Percentiles rank a stretch among this genome's conserved stretches.
Conservation (phyloP, 1,140 invertebrate genomes). For the Kradibia gibbosae region DNA sequence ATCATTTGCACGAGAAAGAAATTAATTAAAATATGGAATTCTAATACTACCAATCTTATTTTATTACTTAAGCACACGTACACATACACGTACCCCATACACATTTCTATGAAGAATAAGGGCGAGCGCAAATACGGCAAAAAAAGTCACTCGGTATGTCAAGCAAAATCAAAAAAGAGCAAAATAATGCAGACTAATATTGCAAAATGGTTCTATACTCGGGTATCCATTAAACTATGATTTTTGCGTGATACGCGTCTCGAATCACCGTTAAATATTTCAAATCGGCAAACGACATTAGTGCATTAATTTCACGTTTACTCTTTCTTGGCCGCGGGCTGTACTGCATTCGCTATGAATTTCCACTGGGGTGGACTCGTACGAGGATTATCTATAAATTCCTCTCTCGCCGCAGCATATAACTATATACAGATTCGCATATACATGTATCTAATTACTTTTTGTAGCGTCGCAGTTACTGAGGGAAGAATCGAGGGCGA, state of each 20-base stretch:
- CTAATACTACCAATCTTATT: not conserved
- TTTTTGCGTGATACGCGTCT: not conserved
- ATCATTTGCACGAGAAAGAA: slow-evolving; percentile 17
- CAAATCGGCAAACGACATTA: slow-evolving; percentile 44
- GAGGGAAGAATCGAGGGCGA: not conserved
- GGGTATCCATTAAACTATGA: slow-evolving; percentile 47
- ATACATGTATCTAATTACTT: not conserved
- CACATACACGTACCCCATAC: not conserved
- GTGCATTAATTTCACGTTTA: slow-evolving; percentile 18
- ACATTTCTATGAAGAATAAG: not conserved
- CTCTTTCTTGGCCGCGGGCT: not conserved
- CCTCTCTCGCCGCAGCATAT: not conserved
- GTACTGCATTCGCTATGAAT: slow-evolving; percentile 38
- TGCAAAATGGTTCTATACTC: slow-evolving; percentile 58
- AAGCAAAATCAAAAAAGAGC: slow-evolving; percentile 49
- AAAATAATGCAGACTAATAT: slow-evolving; percentile 50
- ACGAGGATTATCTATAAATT: not conserved
- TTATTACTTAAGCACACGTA: not conserved
- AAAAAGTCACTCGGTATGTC: not conserved
- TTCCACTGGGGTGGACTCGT: slow-evolving; percentile 6
- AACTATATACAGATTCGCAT: not conserved
- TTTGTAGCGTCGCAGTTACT: not conserved
- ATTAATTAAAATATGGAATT: slow-evolving; percentile 20
- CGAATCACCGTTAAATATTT: slow-evolving; percentile 45
- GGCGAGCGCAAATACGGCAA: not conserved